Evolutionary conservation across 2,113 vertebrate species (phyloP), one percentile per base, ranked within the genome.

Genomic region (Litocranius walleri): DNA sequence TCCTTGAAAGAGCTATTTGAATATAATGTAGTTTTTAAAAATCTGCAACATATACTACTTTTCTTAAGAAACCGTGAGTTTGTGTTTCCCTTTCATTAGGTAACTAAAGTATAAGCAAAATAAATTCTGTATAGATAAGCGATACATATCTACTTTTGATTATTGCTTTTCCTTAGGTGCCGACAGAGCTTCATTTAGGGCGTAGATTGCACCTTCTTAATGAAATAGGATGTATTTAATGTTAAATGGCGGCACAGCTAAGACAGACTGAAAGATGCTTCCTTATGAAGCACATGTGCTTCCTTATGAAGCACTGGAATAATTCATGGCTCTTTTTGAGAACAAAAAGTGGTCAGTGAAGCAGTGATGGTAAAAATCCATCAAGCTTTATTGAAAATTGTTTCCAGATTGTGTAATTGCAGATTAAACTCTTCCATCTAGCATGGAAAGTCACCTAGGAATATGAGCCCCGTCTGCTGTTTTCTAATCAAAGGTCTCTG

Each of bases 1-100:
- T 19, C 48, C 85, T 92, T 85, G 64, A 92, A 94, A 71, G 30
- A 95, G 21, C 67, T 67, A 21, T 80, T 89, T 94, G 92, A 93
- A 94, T 93, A 23, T 81, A 52, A 80, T 71, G 6, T 27, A 15
- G 25, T 48, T 92, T 74, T 90, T 86, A 14, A 74, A 91, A 87
- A 21, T 23, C n/a, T 56, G 33, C 30, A 80, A 3, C 14, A 23
- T 86, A 6, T 12, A 40, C 27, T 45, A 1, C 43, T 71, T 93
- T 93, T 67, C 64, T 45, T 78, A 93, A 88, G 45, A 90, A 82
- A 43, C 0, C 25, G 10, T 59, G 43, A 85, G 17, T 6, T 33
- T 48, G 11, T 19, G 48, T 7, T 90, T 92, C 80, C 61, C 17
- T 86, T 71, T 50, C 62, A 59, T 57, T 85, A 25, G 30, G 15